These are phyloP conservation scores for Mizuhopecten yessoensis DNA, from an alignment of 1,140 invertebrate genomes.

Conservation along the genomic window DNA sequence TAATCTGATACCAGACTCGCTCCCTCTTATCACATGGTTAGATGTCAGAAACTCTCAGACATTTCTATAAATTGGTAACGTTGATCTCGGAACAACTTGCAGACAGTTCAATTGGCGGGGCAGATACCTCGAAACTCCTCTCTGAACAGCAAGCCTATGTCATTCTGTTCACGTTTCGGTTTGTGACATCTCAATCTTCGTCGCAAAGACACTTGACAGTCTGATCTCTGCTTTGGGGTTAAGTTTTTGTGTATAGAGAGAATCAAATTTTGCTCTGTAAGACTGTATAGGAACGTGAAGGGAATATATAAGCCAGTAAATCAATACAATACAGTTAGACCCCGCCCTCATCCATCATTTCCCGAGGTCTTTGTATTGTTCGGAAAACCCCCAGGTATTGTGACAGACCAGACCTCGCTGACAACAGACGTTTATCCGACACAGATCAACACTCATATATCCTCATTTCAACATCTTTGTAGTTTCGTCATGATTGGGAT, in stretches of 20 bases:
- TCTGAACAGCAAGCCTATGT: background rate
- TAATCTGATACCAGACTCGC: too few relatives aligned
- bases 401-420: background rate
- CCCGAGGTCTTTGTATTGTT: background rate
- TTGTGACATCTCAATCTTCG: conserved; percentile 24
- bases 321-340: background rate
- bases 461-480: background rate
- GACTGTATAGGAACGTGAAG: background rate
- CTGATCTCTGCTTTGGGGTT: conserved; percentile 37
- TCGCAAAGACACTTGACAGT: background rate
- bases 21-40: too few relatives aligned
- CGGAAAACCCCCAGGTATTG: background rate
- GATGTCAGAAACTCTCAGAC: too few relatives aligned
- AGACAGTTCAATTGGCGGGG: background rate
- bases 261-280: conserved; percentile 33
- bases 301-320: background rate
- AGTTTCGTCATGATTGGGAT: background rate
- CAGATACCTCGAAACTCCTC: background rate
- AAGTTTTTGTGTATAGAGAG: conserved; percentile 28
- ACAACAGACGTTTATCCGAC: background rate
- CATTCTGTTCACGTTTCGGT: conserved; percentile 30
- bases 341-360: background rate
- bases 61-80: too few relatives aligned
- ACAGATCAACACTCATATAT: background rate
- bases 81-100: background rate